phyloP scores from a whole-genome alignment of 1,140 invertebrate species.

The Solen grandis region DNA sequence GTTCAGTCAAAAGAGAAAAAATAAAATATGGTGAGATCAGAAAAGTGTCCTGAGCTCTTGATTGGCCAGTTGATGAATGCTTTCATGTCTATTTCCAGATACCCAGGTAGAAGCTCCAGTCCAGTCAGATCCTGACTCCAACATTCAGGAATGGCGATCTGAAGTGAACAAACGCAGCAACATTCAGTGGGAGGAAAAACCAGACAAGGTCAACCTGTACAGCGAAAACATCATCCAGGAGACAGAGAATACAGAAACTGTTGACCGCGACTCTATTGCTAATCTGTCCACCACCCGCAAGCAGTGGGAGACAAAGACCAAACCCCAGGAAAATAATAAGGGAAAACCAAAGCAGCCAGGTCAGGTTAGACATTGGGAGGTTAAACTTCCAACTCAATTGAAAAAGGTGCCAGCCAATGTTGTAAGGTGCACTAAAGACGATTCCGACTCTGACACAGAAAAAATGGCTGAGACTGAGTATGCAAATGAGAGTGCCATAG shows the following conservation, averaged over 20 bases:
- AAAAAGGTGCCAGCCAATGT: slow-evolving; percentile 31
- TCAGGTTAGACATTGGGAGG: slow-evolving; percentile 71
- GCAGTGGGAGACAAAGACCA: slow-evolving; percentile 74
- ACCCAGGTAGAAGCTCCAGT: not conserved
- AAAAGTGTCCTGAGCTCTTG: too few relatives aligned
- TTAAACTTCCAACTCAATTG: slow-evolving; percentile 62
- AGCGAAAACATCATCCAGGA: slow-evolving; percentile 75
- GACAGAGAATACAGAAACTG: slow-evolving; percentile 69
- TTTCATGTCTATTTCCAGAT: slow-evolving; percentile 39
- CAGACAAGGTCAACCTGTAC: slow-evolving; percentile 70
- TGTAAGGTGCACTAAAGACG: slow-evolving; percentile 15
- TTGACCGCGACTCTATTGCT: slow-evolving; percentile 75
- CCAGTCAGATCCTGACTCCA: slow-evolving; percentile 25
- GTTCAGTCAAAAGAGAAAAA: too few relatives aligned
- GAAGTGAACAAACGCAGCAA: slow-evolving; percentile 51
- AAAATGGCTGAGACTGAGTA: slow-evolving; percentile 57
- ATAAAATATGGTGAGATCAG: too few relatives aligned
- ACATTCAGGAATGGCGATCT: slow-evolving; percentile 49
- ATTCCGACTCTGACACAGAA: slow-evolving; percentile 28
- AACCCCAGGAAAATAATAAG: slow-evolving; percentile 19
- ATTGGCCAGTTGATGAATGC: too few relatives aligned
- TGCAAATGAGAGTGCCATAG: slow-evolving; percentile 83
- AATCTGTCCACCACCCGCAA: slow-evolving; percentile 68
- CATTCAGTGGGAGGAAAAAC: slow-evolving; percentile 62
- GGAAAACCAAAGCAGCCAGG: slow-evolving; percentile 34